These are phyloP conservation scores for Deilephila elpenor DNA, from an alignment of 2,888 invertebrate genomes.

Conservation along the genomic window DNA sequence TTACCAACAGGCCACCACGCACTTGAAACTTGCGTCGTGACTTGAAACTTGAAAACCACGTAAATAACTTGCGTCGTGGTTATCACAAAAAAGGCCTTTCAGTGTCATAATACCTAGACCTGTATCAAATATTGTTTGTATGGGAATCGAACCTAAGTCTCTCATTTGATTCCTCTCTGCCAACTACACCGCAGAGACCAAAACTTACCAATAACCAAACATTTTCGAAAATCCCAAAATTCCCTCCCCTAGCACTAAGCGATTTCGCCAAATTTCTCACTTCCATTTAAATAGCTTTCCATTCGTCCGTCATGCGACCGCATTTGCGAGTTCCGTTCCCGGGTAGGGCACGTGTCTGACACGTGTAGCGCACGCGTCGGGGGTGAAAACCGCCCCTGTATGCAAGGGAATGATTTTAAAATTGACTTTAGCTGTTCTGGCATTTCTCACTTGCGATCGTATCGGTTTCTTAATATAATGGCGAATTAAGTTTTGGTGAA, in stretches of 20 bases:
- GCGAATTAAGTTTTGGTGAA: constrained; percentile 13
- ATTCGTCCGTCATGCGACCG: constrained; percentile 59
- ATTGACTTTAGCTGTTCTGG: constrained; percentile 39
- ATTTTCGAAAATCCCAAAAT: background rate
- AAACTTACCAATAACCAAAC: too few relatives aligned
- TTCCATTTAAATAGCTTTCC: constrained; percentile 64
- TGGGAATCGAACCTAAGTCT: too few relatives aligned
- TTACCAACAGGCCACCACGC: too few relatives aligned
- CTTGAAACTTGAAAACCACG: too few relatives aligned
- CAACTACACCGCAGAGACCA: too few relatives aligned
- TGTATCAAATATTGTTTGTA: too few relatives aligned
- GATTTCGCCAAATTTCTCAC: constrained; percentile 52
- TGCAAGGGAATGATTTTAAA: constrained; percentile 50
- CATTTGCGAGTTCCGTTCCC: constrained; percentile 61
- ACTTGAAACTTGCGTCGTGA: too few relatives aligned
- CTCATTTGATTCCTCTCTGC: too few relatives aligned
- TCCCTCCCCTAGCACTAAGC: constrained; percentile 35
- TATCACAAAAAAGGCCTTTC: too few relatives aligned
- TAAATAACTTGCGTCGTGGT: too few relatives aligned
- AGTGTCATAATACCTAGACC: too few relatives aligned
- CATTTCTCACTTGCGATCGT: constrained; percentile 37
- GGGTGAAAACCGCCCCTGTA: constrained; percentile 61
- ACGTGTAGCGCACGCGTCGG: constrained; percentile 59
- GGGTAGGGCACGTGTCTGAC: constrained; percentile 55
- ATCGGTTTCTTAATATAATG: constrained; percentile 35